Conservation (phyloP, 2,797 vertebrate species). For the Serranus cabrilla region DNA sequence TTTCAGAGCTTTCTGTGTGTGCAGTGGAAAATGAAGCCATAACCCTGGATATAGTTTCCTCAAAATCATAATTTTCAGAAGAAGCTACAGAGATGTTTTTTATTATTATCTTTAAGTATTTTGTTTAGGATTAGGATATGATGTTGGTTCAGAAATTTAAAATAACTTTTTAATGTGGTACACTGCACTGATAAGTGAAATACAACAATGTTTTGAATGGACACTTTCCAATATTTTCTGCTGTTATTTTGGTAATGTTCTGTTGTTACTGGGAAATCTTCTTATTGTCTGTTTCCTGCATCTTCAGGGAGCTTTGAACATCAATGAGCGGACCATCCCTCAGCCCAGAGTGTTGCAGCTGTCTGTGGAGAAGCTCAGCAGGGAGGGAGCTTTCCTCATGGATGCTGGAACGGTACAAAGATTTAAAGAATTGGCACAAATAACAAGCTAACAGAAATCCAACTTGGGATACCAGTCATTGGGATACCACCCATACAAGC, state of each 20-base stretch:
- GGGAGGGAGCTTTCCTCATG: slow-evolving; percentile 96
- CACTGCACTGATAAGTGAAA: neutral
- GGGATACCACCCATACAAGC: neutral
- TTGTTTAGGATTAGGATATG: neutral
- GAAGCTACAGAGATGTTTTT: too few species aligned
- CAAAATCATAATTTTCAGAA: neutral
- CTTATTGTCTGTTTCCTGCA: slow-evolving; percentile 1
- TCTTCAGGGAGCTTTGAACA: slow-evolving; percentile 91
- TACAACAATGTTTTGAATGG: neutral
- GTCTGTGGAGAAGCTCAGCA: slow-evolving; percentile 93
- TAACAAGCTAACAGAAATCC: neutral
- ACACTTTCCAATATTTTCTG: neutral
- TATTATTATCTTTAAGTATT: neutral
- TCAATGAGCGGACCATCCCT: slow-evolving; percentile 93
- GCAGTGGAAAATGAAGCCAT: neutral
- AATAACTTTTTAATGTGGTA: neutral
- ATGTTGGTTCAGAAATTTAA: neutral
- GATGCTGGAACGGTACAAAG: slow-evolving; percentile 92
- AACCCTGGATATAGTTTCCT: neutral
- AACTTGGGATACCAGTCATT: neutral
- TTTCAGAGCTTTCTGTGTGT: neutral
- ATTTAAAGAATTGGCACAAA: neutral
- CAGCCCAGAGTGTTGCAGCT: slow-evolving; percentile 94
- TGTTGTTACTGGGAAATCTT: slow-evolving; percentile 1
- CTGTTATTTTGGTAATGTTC: neutral